Evolutionary conservation across 1,140 invertebrate genomes (phyloP).

Genomic region (Drosophila kurseongensis): DNA sequence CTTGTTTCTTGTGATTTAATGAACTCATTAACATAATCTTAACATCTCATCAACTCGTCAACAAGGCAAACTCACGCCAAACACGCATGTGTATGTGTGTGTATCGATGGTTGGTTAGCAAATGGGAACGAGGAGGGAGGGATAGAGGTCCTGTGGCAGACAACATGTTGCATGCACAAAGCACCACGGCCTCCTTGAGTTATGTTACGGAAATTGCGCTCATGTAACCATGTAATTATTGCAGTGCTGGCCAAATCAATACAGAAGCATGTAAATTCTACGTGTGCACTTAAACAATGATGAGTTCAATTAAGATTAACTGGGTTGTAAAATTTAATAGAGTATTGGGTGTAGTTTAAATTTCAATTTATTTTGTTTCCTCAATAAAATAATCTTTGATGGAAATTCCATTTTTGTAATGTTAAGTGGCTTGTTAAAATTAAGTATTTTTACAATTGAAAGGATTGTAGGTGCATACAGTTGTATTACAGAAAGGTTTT

Average conservation of each 20-base stretch:
- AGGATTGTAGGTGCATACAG: no score
- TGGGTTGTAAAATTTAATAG: background rate
- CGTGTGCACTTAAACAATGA: background rate
- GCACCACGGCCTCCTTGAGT: slow-evolving; percentile 42
- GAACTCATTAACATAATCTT: slow-evolving; percentile 83
- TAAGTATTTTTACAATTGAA: no score
- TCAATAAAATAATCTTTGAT: no score
- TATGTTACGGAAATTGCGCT: slow-evolving; percentile 70
- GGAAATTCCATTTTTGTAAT: no score
- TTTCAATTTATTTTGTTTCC: background rate
- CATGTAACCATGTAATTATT: slow-evolving; percentile 78
- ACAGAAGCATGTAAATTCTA: slow-evolving; percentile 27
- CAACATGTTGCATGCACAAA: slow-evolving; percentile 72
- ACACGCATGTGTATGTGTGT: slow-evolving; percentile 36
- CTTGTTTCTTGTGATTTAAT: slow-evolving; percentile 75
- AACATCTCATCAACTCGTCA: slow-evolving; percentile 75
- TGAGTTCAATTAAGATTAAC: background rate
- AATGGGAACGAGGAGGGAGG: background rate
- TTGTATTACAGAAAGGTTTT: no score
- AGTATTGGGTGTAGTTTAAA: background rate
- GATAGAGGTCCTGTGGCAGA: slow-evolving; percentile 21
- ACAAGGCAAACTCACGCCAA: slow-evolving; percentile 56
- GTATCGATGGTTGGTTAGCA: slow-evolving; percentile 38
- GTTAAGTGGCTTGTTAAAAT: no score
- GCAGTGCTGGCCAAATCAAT: slow-evolving; percentile 72